These are phyloP conservation scores for Hippotragus niger DNA, from an alignment of 2,113 vertebrate genomes.

Conservation along the genomic window DNA sequence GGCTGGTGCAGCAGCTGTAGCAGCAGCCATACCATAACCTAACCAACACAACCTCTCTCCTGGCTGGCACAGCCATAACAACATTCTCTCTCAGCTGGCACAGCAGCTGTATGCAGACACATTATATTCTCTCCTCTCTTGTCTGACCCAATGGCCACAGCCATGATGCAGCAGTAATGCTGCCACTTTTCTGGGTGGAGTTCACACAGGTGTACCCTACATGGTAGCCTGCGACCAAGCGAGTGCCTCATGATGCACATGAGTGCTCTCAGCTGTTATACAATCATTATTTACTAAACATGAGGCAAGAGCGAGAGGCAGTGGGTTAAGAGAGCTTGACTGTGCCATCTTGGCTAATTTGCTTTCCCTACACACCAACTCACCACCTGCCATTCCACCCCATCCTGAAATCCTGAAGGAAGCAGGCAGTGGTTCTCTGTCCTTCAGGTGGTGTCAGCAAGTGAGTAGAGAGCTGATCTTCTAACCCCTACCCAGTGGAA, in stretches of 20 bases:
- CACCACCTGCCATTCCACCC: fast-evolving
- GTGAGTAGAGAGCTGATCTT: not conserved
- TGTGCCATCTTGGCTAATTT: not conserved
- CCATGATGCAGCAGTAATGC: not conserved
- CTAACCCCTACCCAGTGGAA: not conserved
- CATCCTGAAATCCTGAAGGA: not conserved
- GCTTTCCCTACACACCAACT: not conserved
- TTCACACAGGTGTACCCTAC: not conserved
- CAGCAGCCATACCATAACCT: not conserved
- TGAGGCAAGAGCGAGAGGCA: not conserved
- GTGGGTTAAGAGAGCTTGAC: not conserved
- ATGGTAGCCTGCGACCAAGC: not conserved
- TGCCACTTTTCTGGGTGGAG: not conserved
- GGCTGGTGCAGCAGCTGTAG: not conserved
- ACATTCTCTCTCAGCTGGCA: not conserved
- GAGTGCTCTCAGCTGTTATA: not conserved
- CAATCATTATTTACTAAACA: not conserved
- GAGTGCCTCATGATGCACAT: not conserved
- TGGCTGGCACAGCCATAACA: not conserved
- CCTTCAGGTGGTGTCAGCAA: not conserved
- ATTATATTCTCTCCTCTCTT: not conserved
- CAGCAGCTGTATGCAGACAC: not conserved
- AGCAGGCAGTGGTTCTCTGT: no score
- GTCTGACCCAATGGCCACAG: not conserved
- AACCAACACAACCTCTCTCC: not conserved